These are phyloP conservation scores for Gymnocypris eckloni DNA, from an alignment of 2,797 vertebrate genomes.

Conservation along the genomic window DNA sequence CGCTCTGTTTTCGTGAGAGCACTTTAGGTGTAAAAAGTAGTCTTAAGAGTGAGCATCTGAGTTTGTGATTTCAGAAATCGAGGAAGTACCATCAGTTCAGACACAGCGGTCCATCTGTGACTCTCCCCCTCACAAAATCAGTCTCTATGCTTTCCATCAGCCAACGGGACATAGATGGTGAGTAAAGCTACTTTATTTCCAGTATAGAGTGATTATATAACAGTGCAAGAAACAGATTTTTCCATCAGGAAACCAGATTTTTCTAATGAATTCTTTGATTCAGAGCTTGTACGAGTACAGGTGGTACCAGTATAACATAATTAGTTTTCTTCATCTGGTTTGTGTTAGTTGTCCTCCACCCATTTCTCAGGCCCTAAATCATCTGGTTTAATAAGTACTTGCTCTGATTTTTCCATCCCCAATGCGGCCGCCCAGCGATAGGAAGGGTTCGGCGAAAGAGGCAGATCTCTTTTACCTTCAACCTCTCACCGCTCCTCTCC, in stretches of 20 bases:
- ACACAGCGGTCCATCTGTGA: constrained; percentile 81
- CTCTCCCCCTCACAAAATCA: constrained; percentile 90
- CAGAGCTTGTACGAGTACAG: not conserved
- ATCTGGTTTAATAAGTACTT: constrained; percentile 56
- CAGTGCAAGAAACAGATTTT: not conserved
- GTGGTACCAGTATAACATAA: not conserved
- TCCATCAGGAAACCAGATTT: not conserved
- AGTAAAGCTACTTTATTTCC: constrained; percentile 69
- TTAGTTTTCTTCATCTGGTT: not conserved
- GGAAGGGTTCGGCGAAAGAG: constrained; percentile 81
- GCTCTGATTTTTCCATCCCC: constrained; percentile 68
- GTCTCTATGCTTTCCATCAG: constrained; percentile 92
- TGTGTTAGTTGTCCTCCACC: constrained; percentile 18
- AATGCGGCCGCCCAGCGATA: constrained; percentile 71
- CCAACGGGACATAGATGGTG: constrained; percentile 90
- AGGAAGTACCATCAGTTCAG: constrained; percentile 79
- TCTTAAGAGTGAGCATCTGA: not conserved
- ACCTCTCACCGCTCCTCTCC: constrained; percentile 88
- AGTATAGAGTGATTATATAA: too few relatives aligned
- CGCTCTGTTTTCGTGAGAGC: not conserved
- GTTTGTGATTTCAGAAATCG: constrained; percentile 75
- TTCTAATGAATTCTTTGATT: not conserved
- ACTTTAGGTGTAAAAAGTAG: not conserved
- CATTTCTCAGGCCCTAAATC: constrained; percentile 16
- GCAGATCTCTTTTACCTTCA: constrained; percentile 91